A percentile compares a stretch with the other conserved stretches of the same genome.
phyloP scores from a whole-genome alignment of 2,113 vertebrate species.

The Sprattus sprattus region DNA sequence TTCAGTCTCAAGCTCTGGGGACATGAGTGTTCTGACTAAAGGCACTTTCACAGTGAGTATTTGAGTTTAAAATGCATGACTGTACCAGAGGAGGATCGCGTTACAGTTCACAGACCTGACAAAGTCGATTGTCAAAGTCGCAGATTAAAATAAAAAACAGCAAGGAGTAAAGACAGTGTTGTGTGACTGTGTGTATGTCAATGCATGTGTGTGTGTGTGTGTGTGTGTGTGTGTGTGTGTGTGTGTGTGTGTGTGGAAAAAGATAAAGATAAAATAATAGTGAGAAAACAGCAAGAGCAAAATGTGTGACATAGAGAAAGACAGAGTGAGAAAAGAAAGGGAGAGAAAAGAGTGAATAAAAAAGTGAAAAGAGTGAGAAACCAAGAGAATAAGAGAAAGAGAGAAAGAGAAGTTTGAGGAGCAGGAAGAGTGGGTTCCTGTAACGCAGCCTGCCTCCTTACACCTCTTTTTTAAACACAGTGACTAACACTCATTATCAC shows the following conservation, averaged over 20 bases:
- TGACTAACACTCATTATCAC: conserved; percentile 55
- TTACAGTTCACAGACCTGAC: not conserved
- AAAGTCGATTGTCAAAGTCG: not conserved
- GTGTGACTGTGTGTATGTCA: not conserved
- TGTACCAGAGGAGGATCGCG: not conserved
- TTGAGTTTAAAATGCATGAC: not conserved
- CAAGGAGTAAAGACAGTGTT: not conserved
- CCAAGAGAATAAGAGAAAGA: not conserved
- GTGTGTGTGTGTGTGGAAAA: not conserved
- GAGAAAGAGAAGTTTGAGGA: not conserved
- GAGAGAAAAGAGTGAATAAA: no score
- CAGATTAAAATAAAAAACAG: not conserved
- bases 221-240: conserved; percentile 8
- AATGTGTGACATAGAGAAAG: not conserved
- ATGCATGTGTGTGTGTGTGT: not conserved
- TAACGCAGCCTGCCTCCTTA: conserved; percentile 3
- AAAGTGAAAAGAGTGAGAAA: no score
- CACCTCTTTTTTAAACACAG: conserved; percentile 32
- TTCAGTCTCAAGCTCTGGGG: no score
- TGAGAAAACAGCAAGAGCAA: no score
- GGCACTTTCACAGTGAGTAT: not conserved
- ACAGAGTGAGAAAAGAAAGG: not conserved
- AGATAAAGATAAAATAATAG: no score
- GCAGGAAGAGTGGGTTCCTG: conserved; percentile 20
- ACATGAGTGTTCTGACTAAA: not conserved